A percentile compares a stretch with the other conserved stretches of the same genome.
Evolutionary conservation across 64 coral and sea anemone species (phyloP).

Genomic region (Montipora foliosa): DNA sequence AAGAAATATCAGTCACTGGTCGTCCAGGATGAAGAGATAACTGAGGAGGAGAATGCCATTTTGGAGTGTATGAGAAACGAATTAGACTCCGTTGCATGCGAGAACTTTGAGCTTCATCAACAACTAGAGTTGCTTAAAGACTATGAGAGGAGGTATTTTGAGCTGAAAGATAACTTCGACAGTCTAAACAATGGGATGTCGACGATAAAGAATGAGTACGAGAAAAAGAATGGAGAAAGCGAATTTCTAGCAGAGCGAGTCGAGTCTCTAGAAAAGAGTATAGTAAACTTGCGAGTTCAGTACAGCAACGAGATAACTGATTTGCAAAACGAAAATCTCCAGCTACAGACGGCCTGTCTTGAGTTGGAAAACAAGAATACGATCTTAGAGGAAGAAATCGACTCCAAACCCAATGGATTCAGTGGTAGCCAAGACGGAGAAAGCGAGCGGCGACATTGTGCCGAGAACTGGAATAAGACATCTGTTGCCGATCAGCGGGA

Average conservation of each 20-base stretch:
- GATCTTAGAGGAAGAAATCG: slow-evolving; percentile 50
- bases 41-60: slow-evolving; percentile 72
- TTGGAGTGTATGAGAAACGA: slow-evolving; percentile 74
- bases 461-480: background rate
- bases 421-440: background rate
- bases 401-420: slow-evolving; percentile 1
- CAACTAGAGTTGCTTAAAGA: slow-evolving; percentile 60
- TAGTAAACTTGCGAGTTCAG: slow-evolving; percentile 79
- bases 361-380: slow-evolving; percentile 86
- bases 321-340: slow-evolving; percentile 84
- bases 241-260: slow-evolving; percentile 85
- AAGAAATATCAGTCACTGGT: slow-evolving; percentile 84
- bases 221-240: slow-evolving; percentile 89
- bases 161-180: slow-evolving; percentile 69
- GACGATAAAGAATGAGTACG: slow-evolving; percentile 87
- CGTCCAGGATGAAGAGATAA: slow-evolving; percentile 44
- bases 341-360: slow-evolving; percentile 79
- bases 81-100: slow-evolving; percentile 71
- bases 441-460: background rate
- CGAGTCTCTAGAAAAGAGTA: slow-evolving; percentile 74
- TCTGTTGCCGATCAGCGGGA: slow-evolving; percentile 46
- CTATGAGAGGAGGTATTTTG: slow-evolving; percentile 77
- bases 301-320: slow-evolving; percentile 83
- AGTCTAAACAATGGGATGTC: slow-evolving; percentile 74
- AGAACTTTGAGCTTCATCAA: slow-evolving; percentile 74